Conservation (phyloP, 2,797 vertebrate species). For the Centropyge bicolor region DNA sequence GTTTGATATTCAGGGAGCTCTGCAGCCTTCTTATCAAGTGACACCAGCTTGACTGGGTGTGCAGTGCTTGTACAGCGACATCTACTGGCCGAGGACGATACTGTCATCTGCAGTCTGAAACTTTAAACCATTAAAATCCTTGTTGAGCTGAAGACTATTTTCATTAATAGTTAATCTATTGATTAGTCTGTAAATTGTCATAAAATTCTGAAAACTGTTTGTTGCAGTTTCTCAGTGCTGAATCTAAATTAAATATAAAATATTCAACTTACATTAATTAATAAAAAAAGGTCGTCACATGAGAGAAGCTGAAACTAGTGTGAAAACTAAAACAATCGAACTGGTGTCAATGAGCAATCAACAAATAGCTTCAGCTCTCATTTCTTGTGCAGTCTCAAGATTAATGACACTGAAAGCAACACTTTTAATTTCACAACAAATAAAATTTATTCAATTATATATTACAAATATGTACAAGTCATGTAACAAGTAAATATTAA, state of each 20-base stretch:
- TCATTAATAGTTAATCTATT: not conserved
- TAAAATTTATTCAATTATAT: slow-evolving; percentile 99
- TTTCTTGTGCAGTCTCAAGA: not conserved
- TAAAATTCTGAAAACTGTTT: not conserved
- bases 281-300: not conserved
- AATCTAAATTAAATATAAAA: not conserved
- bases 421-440: slow-evolving; percentile 93
- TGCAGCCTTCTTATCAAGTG: not conserved
- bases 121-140: not conserved
- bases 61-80: slow-evolving; percentile 36
- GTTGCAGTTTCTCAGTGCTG: not conserved
- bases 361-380: not conserved
- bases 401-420: slow-evolving; percentile 6
- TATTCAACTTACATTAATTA: not conserved
- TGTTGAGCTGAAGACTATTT: not conserved
- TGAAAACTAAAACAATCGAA: not conserved
- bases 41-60: not conserved
- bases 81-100: slow-evolving; percentile 53
- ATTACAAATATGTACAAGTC: slow-evolving; percentile 99
- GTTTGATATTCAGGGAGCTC: no score
- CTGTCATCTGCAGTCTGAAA: not conserved
- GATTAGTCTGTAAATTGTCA: not conserved
- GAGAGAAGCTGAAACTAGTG: not conserved
- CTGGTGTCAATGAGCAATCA: not conserved
- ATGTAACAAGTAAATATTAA: slow-evolving; percentile 99